Evolutionary conservation across 2,113 vertebrate species (phyloP).

Genomic region (Sinocyclocheilus maitianheensis): DNA sequence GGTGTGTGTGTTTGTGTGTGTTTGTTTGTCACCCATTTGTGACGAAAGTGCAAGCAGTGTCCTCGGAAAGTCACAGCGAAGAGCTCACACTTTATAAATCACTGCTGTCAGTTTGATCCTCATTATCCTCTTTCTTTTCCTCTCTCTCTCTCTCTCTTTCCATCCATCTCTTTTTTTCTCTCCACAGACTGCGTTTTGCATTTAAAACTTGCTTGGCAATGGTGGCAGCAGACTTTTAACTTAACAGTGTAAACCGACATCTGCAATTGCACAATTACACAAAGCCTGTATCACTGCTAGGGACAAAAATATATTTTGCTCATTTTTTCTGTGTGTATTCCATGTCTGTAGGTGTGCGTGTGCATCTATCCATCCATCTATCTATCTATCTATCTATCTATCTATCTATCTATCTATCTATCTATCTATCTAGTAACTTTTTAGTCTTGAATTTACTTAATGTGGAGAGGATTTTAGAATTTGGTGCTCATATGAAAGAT

Average conservation of each 20-base stretch:
- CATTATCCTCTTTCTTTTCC: conserved; percentile 16
- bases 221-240: not conserved
- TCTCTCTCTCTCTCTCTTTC: not conserved
- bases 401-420: not conserved
- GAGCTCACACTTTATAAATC: conserved; percentile 41
- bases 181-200: not conserved
- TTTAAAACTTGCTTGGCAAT: not conserved
- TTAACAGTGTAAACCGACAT: not conserved
- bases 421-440: not conserved
- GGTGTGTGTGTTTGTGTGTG: conserved; percentile 31
- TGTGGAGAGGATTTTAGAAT: not conserved
- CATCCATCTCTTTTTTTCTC: not conserved
- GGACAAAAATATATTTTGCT: not conserved
- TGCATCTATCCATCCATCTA: too few species aligned
- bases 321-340: not conserved
- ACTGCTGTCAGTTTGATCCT: conserved; percentile 30
- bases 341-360: not conserved
- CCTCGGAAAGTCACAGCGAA: conserved; percentile 36
- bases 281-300: too few species aligned
- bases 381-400: not conserved
- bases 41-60: conserved; percentile 13
- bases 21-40: conserved; percentile 15
- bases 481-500: too few species aligned
- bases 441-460: too few species aligned
- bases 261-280: not conserved